A percentile compares a stretch with the other conserved stretches of the same genome.
Evolutionary conservation across 2,888 invertebrate genomes (phyloP).

Genomic region (Melinaea menophilus): DNA sequence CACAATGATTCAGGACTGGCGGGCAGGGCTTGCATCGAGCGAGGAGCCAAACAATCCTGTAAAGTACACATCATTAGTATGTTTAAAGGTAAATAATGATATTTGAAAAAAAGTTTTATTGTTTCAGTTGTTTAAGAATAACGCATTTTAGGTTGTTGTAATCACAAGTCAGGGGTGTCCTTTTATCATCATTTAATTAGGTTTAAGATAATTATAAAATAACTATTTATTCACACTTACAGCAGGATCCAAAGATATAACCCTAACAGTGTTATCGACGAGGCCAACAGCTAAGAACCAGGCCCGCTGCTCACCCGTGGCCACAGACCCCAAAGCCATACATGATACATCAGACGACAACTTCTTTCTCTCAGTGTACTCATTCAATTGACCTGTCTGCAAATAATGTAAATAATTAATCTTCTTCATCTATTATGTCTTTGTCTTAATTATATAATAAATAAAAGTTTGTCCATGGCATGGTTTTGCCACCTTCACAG

Average conservation of each 20-base stretch:
- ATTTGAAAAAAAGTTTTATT: neutral
- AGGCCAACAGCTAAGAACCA: conserved; percentile 97
- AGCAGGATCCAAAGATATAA: conserved; percentile 97
- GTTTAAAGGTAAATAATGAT: conserved; percentile 2
- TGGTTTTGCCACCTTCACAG: conserved; percentile 82
- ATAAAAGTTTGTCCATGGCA: conserved; percentile 78
- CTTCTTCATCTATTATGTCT: conserved; percentile 3
- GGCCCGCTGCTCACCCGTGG: conserved; percentile 95
- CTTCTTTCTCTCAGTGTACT: conserved; percentile 98
- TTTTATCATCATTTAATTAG: conserved; percentile 67
- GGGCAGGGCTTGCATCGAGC: conserved; percentile 98
- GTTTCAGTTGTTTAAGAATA: conserved; percentile 67
- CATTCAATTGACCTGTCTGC: conserved; percentile 97
- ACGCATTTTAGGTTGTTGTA: conserved; percentile 74
- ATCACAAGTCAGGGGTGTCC: conserved; percentile 77
- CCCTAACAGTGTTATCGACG: conserved; percentile 97
- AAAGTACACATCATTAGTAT: conserved; percentile 28
- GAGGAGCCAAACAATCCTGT: conserved; percentile 93
- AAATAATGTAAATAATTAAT: conserved; percentile 40
- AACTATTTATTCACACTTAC: conserved; percentile 62
- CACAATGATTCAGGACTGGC: conserved; percentile 97
- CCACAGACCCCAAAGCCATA: conserved; percentile 98
- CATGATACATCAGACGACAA: conserved; percentile 98
- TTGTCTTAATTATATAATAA: conserved; percentile 12
- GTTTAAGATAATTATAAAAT: neutral